Evolutionary conservation across 92 coral and sea anemone genomes (phyloP).

Genomic region (Hydrozoanthus gracilis): DNA sequence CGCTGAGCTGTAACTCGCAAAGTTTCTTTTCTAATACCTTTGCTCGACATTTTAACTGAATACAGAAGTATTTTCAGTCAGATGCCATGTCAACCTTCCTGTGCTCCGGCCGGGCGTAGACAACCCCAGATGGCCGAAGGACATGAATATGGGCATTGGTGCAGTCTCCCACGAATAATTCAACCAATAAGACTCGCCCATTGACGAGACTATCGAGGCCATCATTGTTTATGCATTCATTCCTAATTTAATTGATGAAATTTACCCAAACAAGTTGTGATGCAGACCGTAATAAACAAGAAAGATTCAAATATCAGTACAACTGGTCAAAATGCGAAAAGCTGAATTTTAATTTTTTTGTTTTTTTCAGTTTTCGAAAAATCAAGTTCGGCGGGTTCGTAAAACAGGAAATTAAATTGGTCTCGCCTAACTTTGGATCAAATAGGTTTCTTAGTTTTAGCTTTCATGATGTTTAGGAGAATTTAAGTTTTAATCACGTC

Average conservation of each 20-base stretch:
- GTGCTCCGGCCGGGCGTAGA: slow-evolving; percentile 22
- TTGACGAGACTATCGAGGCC: slow-evolving; percentile 18
- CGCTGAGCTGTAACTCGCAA: slow-evolving; percentile 26
- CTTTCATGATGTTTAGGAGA: neutral
- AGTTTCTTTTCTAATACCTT: slow-evolving; percentile 21
- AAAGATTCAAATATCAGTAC: slow-evolving; percentile 27
- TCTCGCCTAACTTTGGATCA: too few species aligned
- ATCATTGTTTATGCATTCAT: slow-evolving; percentile 32
- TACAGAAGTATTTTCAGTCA: slow-evolving; percentile 5
- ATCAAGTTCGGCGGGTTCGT: neutral
- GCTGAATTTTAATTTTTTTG: neutral
- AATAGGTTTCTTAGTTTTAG: too few species aligned
- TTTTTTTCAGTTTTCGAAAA: neutral
- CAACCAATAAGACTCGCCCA: slow-evolving; percentile 29
- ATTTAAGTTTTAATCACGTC: too few species aligned
- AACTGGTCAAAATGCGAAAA: slow-evolving; percentile 23
- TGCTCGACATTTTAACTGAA: slow-evolving; percentile 24
- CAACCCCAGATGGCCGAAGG: slow-evolving; percentile 29
- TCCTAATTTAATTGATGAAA: slow-evolving; percentile 22
- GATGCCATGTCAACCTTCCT: slow-evolving; percentile 22
- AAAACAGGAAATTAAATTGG: too few species aligned
- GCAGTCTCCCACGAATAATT: slow-evolving; percentile 27
- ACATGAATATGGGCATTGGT: slow-evolving; percentile 25
- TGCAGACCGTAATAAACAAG: slow-evolving; percentile 26
- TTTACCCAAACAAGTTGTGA: slow-evolving; percentile 14